phyloP scores from a whole-genome alignment of 2,888 invertebrate genomes.

The Eretmocerus hayati region DNA sequence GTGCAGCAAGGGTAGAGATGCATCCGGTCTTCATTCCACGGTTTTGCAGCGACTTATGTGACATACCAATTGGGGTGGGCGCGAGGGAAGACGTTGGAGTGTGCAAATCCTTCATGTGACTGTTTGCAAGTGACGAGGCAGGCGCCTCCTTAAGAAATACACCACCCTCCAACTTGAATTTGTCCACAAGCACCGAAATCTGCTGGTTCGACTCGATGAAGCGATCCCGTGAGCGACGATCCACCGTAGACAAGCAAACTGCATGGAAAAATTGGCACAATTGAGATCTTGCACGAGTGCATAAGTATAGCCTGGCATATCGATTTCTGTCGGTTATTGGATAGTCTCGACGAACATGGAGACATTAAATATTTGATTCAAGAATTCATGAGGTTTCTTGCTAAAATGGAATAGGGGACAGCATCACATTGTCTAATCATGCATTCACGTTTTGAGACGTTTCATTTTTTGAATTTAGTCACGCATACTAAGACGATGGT shows the following conservation, averaged over 20 bases:
- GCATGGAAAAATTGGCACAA: too few species aligned
- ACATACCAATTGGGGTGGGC: conserved; percentile 32
- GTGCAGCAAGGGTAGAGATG: conserved; percentile 40
- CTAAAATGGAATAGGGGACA: too few species aligned
- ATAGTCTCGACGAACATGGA: too few species aligned
- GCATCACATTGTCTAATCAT: too few species aligned
- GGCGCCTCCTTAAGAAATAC: conserved; percentile 59
- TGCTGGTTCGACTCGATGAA: conserved; percentile 91
- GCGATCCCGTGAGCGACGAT: conserved; percentile 76
- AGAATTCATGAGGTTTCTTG: too few species aligned
- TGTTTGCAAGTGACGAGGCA: conserved; percentile 6
- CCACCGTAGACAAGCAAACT: conserved; percentile 74
- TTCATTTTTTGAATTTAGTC: too few species aligned
- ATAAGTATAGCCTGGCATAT: too few species aligned
- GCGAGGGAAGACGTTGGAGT: conserved; percentile 17
- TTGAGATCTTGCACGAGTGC: too few species aligned
- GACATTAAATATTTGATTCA: too few species aligned
- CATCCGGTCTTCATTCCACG: conserved; percentile 43
- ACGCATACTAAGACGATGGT: too few species aligned
- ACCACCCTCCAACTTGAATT: conserved; percentile 81
- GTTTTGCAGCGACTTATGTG: conserved; percentile 32
- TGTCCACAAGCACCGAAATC: conserved; percentile 84
- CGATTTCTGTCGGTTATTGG: too few species aligned
- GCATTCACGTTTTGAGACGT: too few species aligned
- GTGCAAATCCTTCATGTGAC: conserved; percentile 13